Conservation (phyloP, 2,888 invertebrate genomes). For the Caenorhabditis japonica region DNA sequence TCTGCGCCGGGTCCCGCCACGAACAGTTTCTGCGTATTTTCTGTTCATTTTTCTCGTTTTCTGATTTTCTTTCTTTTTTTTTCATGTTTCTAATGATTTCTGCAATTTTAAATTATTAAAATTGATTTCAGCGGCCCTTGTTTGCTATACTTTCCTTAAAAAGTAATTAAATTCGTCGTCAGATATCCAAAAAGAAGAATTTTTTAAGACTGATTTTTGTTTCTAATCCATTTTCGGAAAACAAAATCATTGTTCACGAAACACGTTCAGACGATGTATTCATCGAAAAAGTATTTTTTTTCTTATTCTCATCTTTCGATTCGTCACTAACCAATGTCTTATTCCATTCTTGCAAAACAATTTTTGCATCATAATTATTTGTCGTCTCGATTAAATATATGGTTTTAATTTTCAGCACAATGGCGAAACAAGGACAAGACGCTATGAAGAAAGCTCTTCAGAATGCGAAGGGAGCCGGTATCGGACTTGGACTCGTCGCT, state of each 20-base stretch:
- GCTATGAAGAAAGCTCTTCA: conserved; percentile 72
- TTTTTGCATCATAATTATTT: conserved; percentile 1
- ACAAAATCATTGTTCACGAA: no score
- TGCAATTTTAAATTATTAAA: not conserved
- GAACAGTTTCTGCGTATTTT: conserved; percentile 30
- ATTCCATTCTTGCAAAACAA: not conserved
- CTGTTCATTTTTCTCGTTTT: no score
- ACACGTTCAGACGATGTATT: no score
- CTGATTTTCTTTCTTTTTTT: conserved; percentile 1
- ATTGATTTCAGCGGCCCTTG: conserved; percentile 1
- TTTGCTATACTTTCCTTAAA: no score
- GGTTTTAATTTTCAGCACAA: conserved; percentile 25
- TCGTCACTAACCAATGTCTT: no score
- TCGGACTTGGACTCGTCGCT: conserved; percentile 70
- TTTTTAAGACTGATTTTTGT: not conserved
- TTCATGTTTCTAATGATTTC: conserved; percentile 1
- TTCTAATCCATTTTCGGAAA: no score
- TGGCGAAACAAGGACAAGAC: conserved; percentile 70
- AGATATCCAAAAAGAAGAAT: not conserved
- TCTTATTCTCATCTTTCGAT: not conserved
- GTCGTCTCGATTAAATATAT: no score
- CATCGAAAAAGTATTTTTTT: no score
- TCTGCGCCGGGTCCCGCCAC: conserved; percentile 17
- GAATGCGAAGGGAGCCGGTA: conserved; percentile 72
- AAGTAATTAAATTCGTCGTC: not conserved